phyloP scores from a whole-genome alignment of 2,888 invertebrate species.

The Germaria angustata region DNA sequence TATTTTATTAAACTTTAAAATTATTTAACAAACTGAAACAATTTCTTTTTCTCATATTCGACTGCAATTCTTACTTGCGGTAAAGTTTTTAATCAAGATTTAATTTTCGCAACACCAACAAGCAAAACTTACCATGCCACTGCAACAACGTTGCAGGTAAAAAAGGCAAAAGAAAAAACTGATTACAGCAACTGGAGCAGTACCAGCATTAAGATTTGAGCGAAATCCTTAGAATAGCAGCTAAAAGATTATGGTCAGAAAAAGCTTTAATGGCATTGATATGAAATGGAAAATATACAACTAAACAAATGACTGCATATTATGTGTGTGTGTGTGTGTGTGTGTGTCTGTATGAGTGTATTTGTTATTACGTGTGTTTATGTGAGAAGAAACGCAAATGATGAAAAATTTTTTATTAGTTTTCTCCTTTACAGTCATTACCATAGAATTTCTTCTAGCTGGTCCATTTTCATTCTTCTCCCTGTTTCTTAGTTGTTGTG shows the following conservation, averaged over 20 bases:
- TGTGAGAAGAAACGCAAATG: constrained; percentile 32
- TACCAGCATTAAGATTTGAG: constrained; percentile 21
- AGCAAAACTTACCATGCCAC: constrained; percentile 8
- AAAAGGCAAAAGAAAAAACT: not conserved
- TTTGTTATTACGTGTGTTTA: not conserved
- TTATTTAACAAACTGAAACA: not conserved
- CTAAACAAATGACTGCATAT: constrained; percentile 11
- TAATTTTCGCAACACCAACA: constrained; percentile 71
- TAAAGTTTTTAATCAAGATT: constrained; percentile 76
- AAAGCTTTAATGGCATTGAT: constrained; percentile 63
- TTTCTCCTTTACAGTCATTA: constrained; percentile 48
- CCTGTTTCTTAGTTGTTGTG: not conserved
- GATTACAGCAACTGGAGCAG: constrained; percentile 4
- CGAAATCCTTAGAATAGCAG: constrained; percentile 26
- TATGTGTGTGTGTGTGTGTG: not conserved
- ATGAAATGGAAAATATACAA: constrained; percentile 51
- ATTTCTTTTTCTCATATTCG: constrained; percentile 1
- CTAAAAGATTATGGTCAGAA: constrained; percentile 64
- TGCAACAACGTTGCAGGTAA: not conserved
- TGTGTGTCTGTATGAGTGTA: not conserved
- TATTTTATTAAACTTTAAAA: not conserved
- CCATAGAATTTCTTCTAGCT: constrained; percentile 32
- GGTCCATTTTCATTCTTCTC: not conserved
- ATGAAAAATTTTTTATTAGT: constrained; percentile 38
- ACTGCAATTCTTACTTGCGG: constrained; percentile 55